Conservation (phyloP, 1,140 invertebrate species). For the Drosophila albomicans region DNA sequence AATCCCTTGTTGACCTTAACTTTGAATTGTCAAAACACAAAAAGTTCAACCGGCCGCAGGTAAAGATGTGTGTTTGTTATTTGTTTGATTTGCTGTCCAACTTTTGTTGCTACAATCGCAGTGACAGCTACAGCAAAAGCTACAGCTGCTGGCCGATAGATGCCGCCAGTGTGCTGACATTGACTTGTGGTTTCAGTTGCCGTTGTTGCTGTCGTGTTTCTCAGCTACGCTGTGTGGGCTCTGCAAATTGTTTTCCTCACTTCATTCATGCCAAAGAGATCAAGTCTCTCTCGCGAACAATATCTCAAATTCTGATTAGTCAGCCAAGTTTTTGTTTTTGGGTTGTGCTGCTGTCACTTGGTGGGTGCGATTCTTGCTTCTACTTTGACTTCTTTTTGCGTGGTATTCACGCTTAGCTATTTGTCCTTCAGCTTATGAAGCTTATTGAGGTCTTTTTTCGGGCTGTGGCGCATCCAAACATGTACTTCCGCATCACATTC, state of each 20-base stretch:
- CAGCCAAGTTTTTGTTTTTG: conserved; percentile 50
- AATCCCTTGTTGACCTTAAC: conserved; percentile 83
- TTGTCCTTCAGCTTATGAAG: conserved; percentile 72
- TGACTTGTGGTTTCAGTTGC: conserved; percentile 79
- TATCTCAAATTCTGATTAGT: conserved; percentile 69
- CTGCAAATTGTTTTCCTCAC: conserved; percentile 71
- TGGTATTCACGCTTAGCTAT: conserved; percentile 53
- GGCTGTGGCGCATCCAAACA: conserved; percentile 64
- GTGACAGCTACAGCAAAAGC: conserved; percentile 34
- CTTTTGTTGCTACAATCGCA: conserved; percentile 21
- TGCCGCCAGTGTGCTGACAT: conserved; percentile 78
- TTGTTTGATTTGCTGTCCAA: conserved; percentile 18
- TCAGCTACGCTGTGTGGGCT: conserved; percentile 63
- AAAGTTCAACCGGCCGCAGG: conserved; percentile 61
- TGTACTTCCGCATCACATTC: conserved; percentile 64
- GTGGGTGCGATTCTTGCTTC: conserved; percentile 70
- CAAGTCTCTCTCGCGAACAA: conserved; percentile 16
- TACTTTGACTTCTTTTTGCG: conserved; percentile 49
- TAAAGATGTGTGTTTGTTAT: not conserved
- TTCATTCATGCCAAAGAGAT: conserved; percentile 59
- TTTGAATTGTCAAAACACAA: conserved; percentile 82
- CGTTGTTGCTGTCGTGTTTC: conserved; percentile 36
- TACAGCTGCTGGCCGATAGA: conserved; percentile 48
- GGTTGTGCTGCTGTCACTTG: conserved; percentile 34
- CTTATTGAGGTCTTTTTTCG: conserved; percentile 19